phyloP scores from a whole-genome alignment of 2,113 vertebrate genomes.

The Craseonycteris thonglongyai region DNA sequence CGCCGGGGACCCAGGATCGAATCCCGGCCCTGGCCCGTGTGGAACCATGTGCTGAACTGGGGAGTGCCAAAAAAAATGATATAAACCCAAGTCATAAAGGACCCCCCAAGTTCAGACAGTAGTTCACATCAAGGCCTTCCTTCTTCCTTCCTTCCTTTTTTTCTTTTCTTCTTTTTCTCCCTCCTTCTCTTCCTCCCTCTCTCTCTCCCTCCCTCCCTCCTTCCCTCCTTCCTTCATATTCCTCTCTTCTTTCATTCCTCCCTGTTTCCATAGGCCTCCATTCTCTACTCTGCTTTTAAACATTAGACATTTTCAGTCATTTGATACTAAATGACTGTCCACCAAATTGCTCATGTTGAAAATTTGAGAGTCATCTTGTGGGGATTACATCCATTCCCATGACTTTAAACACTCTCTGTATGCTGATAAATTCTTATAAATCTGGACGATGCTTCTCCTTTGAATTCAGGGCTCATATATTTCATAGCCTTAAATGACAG shows the following conservation, averaged over 20 bases:
- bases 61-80: too few relatives aligned
- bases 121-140: neutral
- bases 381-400: neutral
- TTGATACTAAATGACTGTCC: neutral
- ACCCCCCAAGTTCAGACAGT: neutral
- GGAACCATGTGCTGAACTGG: too few relatives aligned
- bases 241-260: too few relatives aligned
- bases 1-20: too few relatives aligned
- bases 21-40: too few relatives aligned
- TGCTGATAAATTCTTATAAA: neutral
- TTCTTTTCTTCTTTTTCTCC: too few relatives aligned
- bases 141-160: neutral
- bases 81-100: neutral
- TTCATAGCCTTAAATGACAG: neutral
- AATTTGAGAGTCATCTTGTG: neutral
- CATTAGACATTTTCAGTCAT: neutral
- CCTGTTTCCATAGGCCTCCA: neutral
- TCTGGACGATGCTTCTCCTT: neutral
- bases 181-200: neutral
- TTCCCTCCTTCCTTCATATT: accelerated
- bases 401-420: neutral
- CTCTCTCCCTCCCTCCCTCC: neutral
- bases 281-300: neutral
- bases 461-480: neutral
- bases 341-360: neutral